Evolutionary conservation across 1,140 invertebrate species (phyloP).

Genomic region (Lasioglossum baleicum): DNA sequence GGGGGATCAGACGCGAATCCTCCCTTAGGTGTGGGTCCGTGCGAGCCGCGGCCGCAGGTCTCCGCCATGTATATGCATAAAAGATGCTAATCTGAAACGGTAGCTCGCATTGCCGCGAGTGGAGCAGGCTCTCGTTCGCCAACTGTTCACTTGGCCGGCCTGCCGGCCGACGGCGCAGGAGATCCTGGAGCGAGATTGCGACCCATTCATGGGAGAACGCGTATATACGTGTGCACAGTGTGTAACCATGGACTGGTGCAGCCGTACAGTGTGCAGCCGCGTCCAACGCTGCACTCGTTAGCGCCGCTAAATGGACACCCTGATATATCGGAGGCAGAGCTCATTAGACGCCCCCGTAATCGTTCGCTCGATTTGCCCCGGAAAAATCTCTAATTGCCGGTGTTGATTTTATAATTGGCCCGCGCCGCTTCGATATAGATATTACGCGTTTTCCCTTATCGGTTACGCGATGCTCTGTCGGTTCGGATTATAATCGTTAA

Average conservation of each 20-base stretch:
- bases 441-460: conserved; percentile 5
- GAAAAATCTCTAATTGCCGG: conserved; percentile 41
- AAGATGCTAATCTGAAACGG: conserved; percentile 75
- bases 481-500: conserved; percentile 1
- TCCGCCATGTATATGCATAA: conserved; percentile 64
- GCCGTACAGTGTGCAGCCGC: no score
- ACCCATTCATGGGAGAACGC: conserved; percentile 62
- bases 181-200: conserved; percentile 69
- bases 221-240: conserved; percentile 25
- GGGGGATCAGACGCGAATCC: conserved; percentile 32
- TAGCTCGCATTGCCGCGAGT: conserved; percentile 72
- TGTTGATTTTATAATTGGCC: conserved; percentile 45
- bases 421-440: neutral
- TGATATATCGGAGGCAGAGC: conserved; percentile 52
- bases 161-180: conserved; percentile 38
- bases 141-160: conserved; percentile 70
- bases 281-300: conserved; percentile 57
- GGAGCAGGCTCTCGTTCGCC: conserved; percentile 63
- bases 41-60: conserved; percentile 48
- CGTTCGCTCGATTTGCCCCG: conserved; percentile 38
- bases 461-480: neutral
- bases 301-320: conserved; percentile 64
- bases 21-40: conserved; percentile 17
- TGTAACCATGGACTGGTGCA: no score
- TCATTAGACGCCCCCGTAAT: conserved; percentile 51